These are phyloP conservation scores for Pelobates fuscus DNA, from an alignment of 2,113 vertebrate genomes.

Conservation along the genomic window DNA sequence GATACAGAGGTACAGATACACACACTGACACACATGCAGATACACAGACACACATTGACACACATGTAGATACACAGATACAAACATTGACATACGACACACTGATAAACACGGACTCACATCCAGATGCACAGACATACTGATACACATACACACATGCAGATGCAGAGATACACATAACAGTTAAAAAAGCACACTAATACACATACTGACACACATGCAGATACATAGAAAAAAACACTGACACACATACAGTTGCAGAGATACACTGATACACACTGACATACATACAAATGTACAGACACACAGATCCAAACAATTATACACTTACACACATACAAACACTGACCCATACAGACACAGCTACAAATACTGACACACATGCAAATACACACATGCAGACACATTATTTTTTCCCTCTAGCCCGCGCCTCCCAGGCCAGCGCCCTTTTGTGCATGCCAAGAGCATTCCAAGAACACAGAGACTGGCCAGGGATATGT, in stretches of 20 bases:
- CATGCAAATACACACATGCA: too few relatives aligned
- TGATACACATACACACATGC: not conserved
- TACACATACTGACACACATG: not conserved
- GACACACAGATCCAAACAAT: not conserved
- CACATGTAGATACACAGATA: not conserved
- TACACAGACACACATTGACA: not conserved
- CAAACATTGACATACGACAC: not conserved
- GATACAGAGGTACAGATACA: too few relatives aligned
- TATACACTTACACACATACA: not conserved
- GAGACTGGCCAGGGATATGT: too few relatives aligned
- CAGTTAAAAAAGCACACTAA: not conserved
- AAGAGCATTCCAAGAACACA: too few relatives aligned
- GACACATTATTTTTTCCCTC: too few relatives aligned
- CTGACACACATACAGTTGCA: not conserved
- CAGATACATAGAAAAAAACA: not conserved
- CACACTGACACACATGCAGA: too few relatives aligned
- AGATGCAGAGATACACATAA: not conserved
- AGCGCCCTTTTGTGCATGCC: too few relatives aligned
- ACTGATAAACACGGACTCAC: not conserved
- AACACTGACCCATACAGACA: not conserved
- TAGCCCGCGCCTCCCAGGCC: too few relatives aligned
- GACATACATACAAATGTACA: too few relatives aligned
- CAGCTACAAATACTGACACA: too few relatives aligned
- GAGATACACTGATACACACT: too few relatives aligned
- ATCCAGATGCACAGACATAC: not conserved